Evolutionary conservation across 1,140 invertebrate genomes (phyloP), one percentile per base, ranked within the genome.

Genomic region (Drosophila parabipectinata): DNA sequence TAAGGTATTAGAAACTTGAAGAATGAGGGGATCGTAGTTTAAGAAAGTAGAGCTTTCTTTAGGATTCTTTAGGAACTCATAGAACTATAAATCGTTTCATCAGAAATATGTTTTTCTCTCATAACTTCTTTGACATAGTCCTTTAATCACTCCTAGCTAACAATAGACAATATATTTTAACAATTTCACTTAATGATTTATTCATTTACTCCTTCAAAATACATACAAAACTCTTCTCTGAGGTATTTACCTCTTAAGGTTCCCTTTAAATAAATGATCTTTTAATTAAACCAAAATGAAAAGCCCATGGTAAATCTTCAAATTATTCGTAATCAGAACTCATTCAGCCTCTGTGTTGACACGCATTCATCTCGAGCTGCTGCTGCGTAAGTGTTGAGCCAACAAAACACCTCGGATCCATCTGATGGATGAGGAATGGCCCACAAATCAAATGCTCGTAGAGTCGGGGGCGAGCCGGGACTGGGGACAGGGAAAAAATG

Each of bases 401-500:
- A 21, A 8, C 18, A 21, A 63, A 21, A 73, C 44, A 68, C 30
- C 48, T 59, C 58, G 21, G 47, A 58, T 53, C 53, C 15, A 59
- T 52, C 30, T 28, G 24, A 58, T 56, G 24, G 48, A 68, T 67
- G 63, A 37, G 39, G 66, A 54, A 74, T 45, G 41, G 68, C 32
- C 71, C 62, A 87, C 62, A 81, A 48, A 72, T 57, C 50, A 69
- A 71, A 39, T 52, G 64, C 14, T 57, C 4, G 2, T 37, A 48
- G 57, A 56, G 26, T 18, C 15, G 41, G 51, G 62, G 54, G 50
- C 7, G 41, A 7, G 15, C 41, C 44, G 69, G 47, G 30, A 21
- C 10, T 47, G 63, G 30, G 26, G 5, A 8, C 26, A 6, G 26
- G 48, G 54, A 45, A 75, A 79, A 67, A 72, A 87, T 87, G 80